phyloP scores from a whole-genome alignment of 2,888 invertebrate species.

The Xanthorhoe spadicearia region DNA sequence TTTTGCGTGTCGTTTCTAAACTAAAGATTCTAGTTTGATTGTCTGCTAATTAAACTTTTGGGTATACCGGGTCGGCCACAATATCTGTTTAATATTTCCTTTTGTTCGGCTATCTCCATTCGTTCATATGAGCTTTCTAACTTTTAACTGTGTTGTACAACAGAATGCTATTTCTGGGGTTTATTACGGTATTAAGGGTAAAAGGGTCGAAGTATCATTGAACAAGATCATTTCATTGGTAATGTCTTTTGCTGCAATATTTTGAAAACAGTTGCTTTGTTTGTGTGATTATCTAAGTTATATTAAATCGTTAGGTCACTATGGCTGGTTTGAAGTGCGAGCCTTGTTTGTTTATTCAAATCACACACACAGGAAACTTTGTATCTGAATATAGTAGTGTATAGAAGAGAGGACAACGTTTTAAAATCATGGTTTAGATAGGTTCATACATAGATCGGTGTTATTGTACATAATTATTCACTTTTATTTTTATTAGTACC shows the following conservation, averaged over 20 bases:
- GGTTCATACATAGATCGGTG: too few relatives aligned
- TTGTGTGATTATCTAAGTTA: too few relatives aligned
- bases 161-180: conserved; percentile 16
- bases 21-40: conserved; percentile 39
- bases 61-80: conserved; percentile 33
- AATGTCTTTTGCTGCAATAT: not conserved
- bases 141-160: conserved; percentile 27
- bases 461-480: too few relatives aligned
- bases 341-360: too few relatives aligned
- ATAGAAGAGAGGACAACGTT: too few relatives aligned
- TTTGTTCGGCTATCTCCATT: conserved; percentile 36
- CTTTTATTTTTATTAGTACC: too few relatives aligned
- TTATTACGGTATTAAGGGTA: conserved; percentile 19
- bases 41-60: conserved; percentile 44
- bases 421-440: too few relatives aligned
- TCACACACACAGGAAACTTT: too few relatives aligned
- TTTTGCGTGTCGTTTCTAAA: conserved; percentile 32
- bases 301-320: too few relatives aligned
- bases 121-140: conserved; percentile 22
- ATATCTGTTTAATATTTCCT: conserved; percentile 37
- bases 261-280: conserved; percentile 1
- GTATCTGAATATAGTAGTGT: too few relatives aligned
- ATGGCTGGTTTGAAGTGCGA: too few relatives aligned
- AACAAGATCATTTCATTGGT: conserved; percentile 7
- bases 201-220: conserved; percentile 5